Evolutionary conservation across 2,797 vertebrate genomes (phyloP).

Genomic region (Eulemur coronatus): DNA sequence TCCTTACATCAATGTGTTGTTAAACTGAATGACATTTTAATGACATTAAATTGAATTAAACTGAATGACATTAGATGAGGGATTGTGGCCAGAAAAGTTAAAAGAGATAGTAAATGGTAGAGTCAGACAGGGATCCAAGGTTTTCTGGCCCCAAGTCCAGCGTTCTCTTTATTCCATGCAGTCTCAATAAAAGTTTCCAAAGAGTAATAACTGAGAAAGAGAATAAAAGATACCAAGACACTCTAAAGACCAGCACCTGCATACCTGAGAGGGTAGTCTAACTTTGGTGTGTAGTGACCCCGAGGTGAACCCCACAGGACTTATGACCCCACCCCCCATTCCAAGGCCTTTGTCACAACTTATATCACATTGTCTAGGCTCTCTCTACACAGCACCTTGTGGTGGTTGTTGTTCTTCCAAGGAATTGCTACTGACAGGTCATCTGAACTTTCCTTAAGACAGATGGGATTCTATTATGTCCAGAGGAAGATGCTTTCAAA

Average conservation of each 20-base stretch:
- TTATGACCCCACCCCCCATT: neutral
- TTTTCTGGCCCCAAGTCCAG: neutral
- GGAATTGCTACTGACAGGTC: neutral
- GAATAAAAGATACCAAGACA: neutral
- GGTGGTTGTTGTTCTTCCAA: neutral
- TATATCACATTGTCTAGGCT: neutral
- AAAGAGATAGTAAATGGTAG: neutral
- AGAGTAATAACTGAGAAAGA: neutral
- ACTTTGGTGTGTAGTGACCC: fast-evolving
- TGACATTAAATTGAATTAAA: too few species aligned
- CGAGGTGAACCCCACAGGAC: neutral
- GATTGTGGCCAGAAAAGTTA: neutral
- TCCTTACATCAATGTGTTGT: neutral
- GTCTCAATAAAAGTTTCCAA: neutral
- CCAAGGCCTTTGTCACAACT: neutral
- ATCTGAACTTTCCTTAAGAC: neutral
- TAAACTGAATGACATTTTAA: neutral
- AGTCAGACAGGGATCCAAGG: neutral
- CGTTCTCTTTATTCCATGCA: neutral
- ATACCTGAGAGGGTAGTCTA: neutral
- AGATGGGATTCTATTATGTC: neutral
- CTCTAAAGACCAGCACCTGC: neutral
- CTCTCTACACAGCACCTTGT: neutral
- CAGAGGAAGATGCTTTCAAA: neutral
- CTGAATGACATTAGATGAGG: neutral